A percentile compares a stretch with the other conserved stretches of the same genome.
These are phyloP conservation scores for Periplaneta americana DNA, from an alignment of 1,140 invertebrate species.

Conservation along the genomic window DNA sequence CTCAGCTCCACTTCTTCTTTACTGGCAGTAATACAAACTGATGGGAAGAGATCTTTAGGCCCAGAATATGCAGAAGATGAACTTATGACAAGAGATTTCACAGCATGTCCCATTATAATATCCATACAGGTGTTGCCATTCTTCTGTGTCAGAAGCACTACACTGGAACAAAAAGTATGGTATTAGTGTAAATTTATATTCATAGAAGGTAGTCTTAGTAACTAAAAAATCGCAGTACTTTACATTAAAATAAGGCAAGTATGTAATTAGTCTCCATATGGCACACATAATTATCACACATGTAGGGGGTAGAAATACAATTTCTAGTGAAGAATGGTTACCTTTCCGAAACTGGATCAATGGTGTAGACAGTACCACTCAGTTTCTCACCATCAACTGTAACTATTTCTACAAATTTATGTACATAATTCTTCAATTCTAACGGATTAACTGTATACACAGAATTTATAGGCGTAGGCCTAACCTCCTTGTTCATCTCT, in stretches of 20 bases:
- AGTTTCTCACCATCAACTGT: not conserved
- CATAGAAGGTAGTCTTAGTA: not conserved
- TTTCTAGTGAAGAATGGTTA: not conserved
- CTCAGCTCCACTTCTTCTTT: not conserved
- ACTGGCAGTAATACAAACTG: not conserved
- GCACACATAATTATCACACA: not conserved
- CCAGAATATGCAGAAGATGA: not conserved
- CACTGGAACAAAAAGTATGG: not conserved
- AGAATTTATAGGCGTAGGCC: not conserved
- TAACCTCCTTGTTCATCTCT: not conserved
- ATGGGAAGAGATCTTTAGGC: not conserved
- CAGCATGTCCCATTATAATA: not conserved
- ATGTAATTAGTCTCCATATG: not conserved
- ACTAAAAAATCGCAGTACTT: too few species aligned
- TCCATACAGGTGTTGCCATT: not conserved
- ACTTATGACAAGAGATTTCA: not conserved
- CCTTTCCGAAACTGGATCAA: constrained; percentile 1
- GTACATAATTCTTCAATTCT: not conserved
- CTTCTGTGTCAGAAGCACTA: not conserved
- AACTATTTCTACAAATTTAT: not conserved
- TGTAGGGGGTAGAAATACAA: not conserved
- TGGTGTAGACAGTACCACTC: not conserved
- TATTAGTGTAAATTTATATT: not conserved
- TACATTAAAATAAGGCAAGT: not conserved
- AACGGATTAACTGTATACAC: not conserved